These are phyloP conservation scores for Regulus satrapa DNA, from an alignment of 2,113 vertebrate species.

Conservation along the genomic window DNA sequence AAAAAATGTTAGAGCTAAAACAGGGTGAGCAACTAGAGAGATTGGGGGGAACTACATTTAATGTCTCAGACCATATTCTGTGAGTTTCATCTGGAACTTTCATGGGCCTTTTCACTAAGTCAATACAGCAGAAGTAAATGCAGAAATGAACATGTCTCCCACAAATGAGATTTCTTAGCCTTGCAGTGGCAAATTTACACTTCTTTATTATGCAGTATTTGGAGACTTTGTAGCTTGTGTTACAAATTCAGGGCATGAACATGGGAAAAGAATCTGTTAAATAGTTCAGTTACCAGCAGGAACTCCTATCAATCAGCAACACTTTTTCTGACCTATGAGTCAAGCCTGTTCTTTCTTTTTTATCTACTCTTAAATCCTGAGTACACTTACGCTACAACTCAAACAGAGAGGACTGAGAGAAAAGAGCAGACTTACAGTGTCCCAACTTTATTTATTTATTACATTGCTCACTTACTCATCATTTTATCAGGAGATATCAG, in stretches of 20 bases:
- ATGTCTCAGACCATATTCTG: not conserved
- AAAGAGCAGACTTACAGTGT: not conserved
- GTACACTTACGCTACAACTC: not conserved
- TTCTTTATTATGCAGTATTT: not conserved
- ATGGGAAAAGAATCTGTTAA: not conserved
- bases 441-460: not conserved
- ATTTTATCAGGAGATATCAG: not conserved
- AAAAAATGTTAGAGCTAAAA: not conserved
- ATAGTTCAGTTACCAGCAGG: not conserved
- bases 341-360: not conserved
- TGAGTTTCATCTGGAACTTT: not conserved
- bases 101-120: not conserved
- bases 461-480: not conserved
- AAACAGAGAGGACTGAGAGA: accelerated
- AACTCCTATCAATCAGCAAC: not conserved
- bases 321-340: not conserved
- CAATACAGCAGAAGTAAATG: not conserved
- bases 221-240: not conserved
- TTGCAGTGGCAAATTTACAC: not conserved
- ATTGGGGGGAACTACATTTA: not conserved
- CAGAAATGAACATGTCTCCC: not conserved
- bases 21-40: not conserved
- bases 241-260: not conserved
- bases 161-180: not conserved
- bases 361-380: not conserved